Evolutionary conservation across 2,888 invertebrate genomes (phyloP).

Genomic region (Nesidiocoris tenuis): DNA sequence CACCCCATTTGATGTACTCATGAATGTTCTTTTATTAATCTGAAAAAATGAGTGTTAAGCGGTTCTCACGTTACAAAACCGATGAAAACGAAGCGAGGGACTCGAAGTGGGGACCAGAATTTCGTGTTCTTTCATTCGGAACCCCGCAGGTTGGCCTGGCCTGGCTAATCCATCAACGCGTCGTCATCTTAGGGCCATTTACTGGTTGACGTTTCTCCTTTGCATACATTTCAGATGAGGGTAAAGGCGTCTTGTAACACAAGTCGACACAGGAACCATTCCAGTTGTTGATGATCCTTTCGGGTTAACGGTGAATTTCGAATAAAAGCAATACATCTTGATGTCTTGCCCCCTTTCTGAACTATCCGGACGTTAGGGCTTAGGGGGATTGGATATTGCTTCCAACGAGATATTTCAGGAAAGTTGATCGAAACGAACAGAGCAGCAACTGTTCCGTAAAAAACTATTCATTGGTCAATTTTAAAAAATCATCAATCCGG

Average conservation of each 20-base stretch:
- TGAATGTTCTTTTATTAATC: not conserved
- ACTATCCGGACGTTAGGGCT: too few species aligned
- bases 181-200: not conserved
- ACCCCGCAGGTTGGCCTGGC: not conserved
- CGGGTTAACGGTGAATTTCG: too few species aligned
- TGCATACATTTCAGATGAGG: not conserved
- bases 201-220: not conserved
- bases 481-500: too few species aligned
- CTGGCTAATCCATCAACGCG: not conserved
- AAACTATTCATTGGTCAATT: too few species aligned
- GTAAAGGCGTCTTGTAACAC: not conserved
- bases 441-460: too few species aligned
- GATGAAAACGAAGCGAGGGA: not conserved
- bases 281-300: too few species aligned
- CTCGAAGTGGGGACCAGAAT: not conserved
- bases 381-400: too few species aligned
- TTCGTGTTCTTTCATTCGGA: not conserved
- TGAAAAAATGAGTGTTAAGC: not conserved
- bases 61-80: not conserved
- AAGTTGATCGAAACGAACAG: too few species aligned
- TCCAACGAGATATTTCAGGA: too few species aligned
- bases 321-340: too few species aligned
- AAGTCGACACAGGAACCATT: too few species aligned
- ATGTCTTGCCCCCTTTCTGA: too few species aligned
- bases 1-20: not conserved